These are phyloP conservation scores for Tiliacea aurago DNA, from an alignment of 2,888 invertebrate genomes.

Conservation along the genomic window DNA sequence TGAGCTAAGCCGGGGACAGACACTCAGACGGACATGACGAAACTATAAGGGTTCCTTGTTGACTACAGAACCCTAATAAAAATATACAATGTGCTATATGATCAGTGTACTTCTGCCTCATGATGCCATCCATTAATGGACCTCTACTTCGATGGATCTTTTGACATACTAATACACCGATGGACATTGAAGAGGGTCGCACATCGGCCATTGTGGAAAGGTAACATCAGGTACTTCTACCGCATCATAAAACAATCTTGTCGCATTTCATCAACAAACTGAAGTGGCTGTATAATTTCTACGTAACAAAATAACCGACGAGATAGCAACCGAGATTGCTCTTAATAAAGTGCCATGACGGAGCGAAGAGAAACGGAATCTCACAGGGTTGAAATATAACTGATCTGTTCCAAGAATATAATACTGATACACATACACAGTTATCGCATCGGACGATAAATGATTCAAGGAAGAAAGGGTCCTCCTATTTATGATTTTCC, in stretches of 20 bases:
- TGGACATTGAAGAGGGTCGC: conserved; percentile 32
- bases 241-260: conserved; percentile 29
- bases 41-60: too few relatives aligned
- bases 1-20: too few relatives aligned
- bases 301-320: conserved; percentile 46
- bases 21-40: too few relatives aligned
- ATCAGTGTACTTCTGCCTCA: background rate
- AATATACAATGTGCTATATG: background rate
- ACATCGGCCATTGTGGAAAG: conserved; percentile 3
- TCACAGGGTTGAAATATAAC: conserved; percentile 47
- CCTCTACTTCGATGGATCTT: conserved; percentile 11
- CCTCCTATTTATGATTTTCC: conserved; percentile 65
- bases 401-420: conserved; percentile 51
- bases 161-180: conserved; percentile 34
- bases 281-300: conserved; percentile 48
- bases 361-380: conserved; percentile 41
- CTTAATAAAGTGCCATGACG: conserved; percentile 55
- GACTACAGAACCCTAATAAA: too few relatives aligned
- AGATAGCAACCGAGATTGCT: conserved; percentile 52
- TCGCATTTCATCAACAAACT: conserved; percentile 40
- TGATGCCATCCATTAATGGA: conserved; percentile 6
- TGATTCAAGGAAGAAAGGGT: conserved; percentile 63
- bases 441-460: conserved; percentile 59
- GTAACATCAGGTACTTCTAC: background rate
- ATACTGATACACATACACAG: conserved; percentile 43